Percentiles rank a stretch among this genome's conserved stretches.
Conservation (phyloP, 2,888 invertebrate genomes). For the Lochmaea crataegi region DNA sequence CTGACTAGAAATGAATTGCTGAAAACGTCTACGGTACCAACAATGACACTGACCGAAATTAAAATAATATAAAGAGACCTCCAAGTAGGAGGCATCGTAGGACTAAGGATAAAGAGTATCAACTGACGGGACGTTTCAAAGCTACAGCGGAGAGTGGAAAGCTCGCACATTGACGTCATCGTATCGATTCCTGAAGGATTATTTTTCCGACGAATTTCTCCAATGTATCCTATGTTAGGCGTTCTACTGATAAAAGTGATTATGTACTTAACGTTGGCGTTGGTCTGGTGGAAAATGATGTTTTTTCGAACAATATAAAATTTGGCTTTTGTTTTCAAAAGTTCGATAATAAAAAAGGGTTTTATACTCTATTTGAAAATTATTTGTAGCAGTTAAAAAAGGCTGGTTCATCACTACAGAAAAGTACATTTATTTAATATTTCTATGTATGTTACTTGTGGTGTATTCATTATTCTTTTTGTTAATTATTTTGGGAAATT, state of each 20-base stretch:
- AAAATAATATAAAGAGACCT: slow-evolving; percentile 53
- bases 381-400: no score
- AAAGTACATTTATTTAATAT: no score
- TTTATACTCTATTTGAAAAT: no score
- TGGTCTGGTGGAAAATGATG: no score
- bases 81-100: slow-evolving; percentile 62
- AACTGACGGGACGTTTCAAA: slow-evolving; percentile 40
- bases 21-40: slow-evolving; percentile 72
- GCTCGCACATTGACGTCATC: slow-evolving; percentile 58
- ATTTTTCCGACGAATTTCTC: neutral
- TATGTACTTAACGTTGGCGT: no score
- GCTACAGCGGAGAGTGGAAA: slow-evolving; percentile 43
- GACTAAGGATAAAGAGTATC: slow-evolving; percentile 43
- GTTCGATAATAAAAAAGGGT: no score
- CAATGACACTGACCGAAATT: slow-evolving; percentile 47
- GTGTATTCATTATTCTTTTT: no score
- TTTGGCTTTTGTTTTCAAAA: no score
- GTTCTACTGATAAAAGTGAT: neutral
- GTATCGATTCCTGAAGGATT: slow-evolving; percentile 52
- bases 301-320: no score
- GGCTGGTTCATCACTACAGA: no score
- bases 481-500: no score
- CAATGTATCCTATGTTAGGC: neutral
- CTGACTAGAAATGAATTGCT: slow-evolving; percentile 96
- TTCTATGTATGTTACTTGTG: no score